Evolutionary conservation across 2,888 invertebrate species (phyloP).

Genomic region (Hirtodrosophila confusa): DNA sequence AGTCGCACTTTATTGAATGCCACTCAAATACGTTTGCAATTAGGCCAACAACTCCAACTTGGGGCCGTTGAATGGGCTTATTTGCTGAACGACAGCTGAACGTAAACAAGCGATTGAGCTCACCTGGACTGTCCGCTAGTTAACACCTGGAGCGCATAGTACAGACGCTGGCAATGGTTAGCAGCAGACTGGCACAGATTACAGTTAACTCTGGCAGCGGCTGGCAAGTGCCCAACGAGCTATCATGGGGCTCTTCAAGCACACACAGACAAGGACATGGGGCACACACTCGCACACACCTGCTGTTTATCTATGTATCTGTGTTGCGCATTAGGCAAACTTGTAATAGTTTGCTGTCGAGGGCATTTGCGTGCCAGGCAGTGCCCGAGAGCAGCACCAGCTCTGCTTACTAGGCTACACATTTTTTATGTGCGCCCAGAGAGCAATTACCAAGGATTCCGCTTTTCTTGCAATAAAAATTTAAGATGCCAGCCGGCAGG

Average conservation of each 20-base stretch:
- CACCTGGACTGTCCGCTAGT: conserved; percentile 32
- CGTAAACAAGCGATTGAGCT: conserved; percentile 27
- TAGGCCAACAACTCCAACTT: conserved; percentile 39
- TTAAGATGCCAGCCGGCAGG: conserved; percentile 57
- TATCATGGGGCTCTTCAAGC: conserved; percentile 72
- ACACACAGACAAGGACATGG: conserved; percentile 47
- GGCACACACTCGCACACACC: conserved; percentile 44
- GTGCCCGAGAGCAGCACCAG: conserved; percentile 3
- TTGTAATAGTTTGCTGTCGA: conserved; percentile 56
- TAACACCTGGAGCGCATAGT: conserved; percentile 59
- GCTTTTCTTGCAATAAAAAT: conserved; percentile 76
- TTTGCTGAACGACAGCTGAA: conserved; percentile 6
- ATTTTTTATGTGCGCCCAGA: conserved; percentile 71
- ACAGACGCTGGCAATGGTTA: too few species aligned
- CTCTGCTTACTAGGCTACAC: conserved; percentile 72
- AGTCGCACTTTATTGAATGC: conserved; percentile 51
- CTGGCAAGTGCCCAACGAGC: conserved; percentile 54
- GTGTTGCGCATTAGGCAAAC: conserved; percentile 43
- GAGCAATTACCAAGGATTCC: conserved; percentile 74
- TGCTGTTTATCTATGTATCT: conserved; percentile 35
- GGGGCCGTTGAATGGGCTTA: conserved; percentile 5
- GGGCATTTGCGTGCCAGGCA: conserved; percentile 41
- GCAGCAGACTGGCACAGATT: conserved; percentile 50
- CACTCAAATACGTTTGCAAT: conserved; percentile 65
- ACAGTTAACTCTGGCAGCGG: conserved; percentile 32